Evolutionary conservation across 2,113 vertebrate species (phyloP).

Genomic region (Ptyas mucosa): DNA sequence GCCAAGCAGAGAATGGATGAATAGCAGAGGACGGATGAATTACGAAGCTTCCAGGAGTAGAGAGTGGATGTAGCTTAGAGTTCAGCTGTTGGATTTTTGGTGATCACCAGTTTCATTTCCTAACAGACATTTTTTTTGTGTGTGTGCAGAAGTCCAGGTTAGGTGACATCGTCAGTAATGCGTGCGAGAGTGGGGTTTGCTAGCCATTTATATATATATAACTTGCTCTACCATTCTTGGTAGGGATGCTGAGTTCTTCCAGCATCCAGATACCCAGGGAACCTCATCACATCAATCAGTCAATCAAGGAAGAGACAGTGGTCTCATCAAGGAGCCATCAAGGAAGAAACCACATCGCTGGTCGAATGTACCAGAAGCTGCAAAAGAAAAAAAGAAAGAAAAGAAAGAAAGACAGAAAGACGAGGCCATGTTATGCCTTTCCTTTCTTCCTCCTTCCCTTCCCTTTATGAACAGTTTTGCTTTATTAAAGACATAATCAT

Average conservation of each 20-base stretch:
- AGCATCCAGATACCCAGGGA: background rate
- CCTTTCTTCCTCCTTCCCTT: background rate
- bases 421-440: background rate
- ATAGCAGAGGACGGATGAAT: background rate
- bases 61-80: background rate
- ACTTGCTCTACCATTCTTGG: background rate
- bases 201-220: background rate
- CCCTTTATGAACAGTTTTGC: background rate
- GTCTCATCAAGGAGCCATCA: background rate
- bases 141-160: background rate
- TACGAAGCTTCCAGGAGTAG: background rate
- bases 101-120: background rate
- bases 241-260: background rate
- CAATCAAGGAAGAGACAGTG: background rate
- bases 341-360: background rate
- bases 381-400: background rate
- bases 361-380: background rate
- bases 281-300: background rate
- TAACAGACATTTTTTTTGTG: background rate
- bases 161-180: background rate
- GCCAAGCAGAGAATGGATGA: background rate
- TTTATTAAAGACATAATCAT: background rate
- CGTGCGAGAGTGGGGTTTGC: background rate
- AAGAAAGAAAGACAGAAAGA: rapidly evolving
- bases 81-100: background rate